A percentile compares a stretch with the other conserved stretches of the same genome.
Conservation (phyloP, 2,113 vertebrate genomes). For the Aepyceros melampus region DNA sequence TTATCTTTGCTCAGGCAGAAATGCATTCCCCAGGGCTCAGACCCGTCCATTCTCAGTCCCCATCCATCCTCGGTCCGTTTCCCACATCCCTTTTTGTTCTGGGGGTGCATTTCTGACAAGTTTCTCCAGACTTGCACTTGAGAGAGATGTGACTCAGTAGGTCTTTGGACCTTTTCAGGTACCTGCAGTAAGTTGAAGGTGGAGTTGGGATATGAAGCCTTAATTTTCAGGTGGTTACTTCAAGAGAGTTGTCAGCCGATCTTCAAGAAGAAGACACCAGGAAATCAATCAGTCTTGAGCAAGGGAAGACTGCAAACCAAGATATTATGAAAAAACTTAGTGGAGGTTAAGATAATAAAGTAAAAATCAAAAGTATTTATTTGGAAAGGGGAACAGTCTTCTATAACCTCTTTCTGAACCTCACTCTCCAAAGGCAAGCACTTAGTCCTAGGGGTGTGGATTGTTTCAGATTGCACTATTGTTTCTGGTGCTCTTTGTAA, state of each 20-base stretch:
- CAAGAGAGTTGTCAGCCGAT: background rate
- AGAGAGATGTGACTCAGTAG: background rate
- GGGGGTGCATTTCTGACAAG: background rate
- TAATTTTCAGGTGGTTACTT: background rate
- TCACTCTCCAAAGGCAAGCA: background rate
- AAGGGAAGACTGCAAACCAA: background rate
- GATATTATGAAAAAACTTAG: background rate
- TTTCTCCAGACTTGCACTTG: background rate
- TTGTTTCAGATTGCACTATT: slow-evolving; percentile 34
- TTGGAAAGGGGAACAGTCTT: background rate
- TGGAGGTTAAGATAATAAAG: background rate
- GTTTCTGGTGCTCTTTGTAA: slow-evolving; percentile 36
- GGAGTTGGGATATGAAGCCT: background rate
- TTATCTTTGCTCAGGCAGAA: background rate
- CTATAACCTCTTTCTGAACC: background rate
- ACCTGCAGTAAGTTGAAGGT: background rate
- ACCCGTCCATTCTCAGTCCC: background rate
- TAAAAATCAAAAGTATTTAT: background rate
- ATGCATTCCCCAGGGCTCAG: background rate
- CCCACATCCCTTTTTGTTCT: background rate
- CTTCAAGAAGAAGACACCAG: background rate
- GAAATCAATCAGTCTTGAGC: background rate
- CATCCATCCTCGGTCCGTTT: background rate
- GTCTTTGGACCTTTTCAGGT: background rate
- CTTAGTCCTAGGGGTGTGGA: background rate